Base-by-base conservation (phyloP, 2,113 vertebrate species). In the Amphiprion percula region DNA sequence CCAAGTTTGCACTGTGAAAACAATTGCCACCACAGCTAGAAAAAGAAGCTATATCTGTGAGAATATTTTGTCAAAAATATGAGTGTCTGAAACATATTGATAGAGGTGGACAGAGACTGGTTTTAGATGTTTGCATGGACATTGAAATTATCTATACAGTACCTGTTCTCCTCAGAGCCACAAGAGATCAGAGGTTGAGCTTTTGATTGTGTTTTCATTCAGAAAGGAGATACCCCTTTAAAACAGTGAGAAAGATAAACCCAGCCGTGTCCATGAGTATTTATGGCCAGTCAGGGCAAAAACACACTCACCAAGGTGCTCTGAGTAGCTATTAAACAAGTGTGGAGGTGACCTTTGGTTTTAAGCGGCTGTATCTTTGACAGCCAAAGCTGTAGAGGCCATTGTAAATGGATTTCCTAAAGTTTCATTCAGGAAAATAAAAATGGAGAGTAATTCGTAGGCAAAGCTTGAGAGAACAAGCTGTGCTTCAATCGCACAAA, bases 201-300 rank as follows among this genome's bases (percentile, higher is more conserved):
- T 30, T 37, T 68, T 63, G 10, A 26, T 67, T 44, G 26, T n/a
- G 24, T 60, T 83, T 71, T 53, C 14, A 44, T 70, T 54, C 53
- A 78, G 59, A 67, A 79, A 78, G 23, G 16, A 69, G 28, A 16
- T 68, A 49, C 83, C 54, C 37, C 46, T 80, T 88, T 86, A 81
- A 87, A 84, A 81, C 67, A 85, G n/a, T 56, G 26, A 82, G 37
- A 82, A 85, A 84, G 70, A 80, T 85, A 84, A 80, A 84, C 71
- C 56, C 55, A 49, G 66, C 49, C 12, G 68, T 11, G 56, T 85
- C 74, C 66, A 68, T 62, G 66, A 85, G 82, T 90, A 93, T 93
- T 94, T 95, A 94, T 93, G 89, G 77, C 80, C 69, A 87, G 87
- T 86, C 88, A 88, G 90, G 93, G 92, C 75, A 91, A 94, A 90